Base-by-base conservation (phyloP, 2,113 vertebrate species). In the Dipodomys ordii region DNA sequence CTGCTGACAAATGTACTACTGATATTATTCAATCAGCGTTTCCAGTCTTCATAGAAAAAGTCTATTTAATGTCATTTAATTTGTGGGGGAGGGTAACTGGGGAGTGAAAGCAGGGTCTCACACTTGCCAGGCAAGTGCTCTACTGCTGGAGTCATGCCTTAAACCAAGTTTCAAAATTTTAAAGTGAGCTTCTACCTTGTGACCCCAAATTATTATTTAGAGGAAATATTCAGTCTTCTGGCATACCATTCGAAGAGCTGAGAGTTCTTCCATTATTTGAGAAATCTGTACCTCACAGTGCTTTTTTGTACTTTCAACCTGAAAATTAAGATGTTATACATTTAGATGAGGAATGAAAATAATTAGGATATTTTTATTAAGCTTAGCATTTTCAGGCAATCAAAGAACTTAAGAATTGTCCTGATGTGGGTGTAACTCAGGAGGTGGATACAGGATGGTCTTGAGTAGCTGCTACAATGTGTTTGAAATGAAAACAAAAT, bases 171-270 rank as follows among this genome's bases (percentile, higher is more conserved):
- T 12, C 39, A 53, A 53, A 53, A 53, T 53, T 53, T 13, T 53
- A 53, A 53, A 53, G 49, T 53, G 12, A 53, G 12, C 49, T 53
- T 53, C 8, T 11, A 53, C 49, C 12, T 53, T 53, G 49, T 53
- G 49, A 53, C 49, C 49, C 12, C 49, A 53, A 53, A 53, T 53
- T 12, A 88, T 67, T 46, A 74, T 65, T 83, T 77, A 19, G 53
- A 90, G 78, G 65, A 76, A 90, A 96, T 57, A 57, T 18, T 88
- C 84, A 79, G 25, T 85, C 20, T 94, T 94, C n/a, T 53, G 74
- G 97, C 98, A 11, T 98, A 99, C 99, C 98, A 99, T 97, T 90
- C 99, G 99, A 94, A 99, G 97, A 64, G 98, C 98, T 62, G 98
- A 98, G 84, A 99, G 96, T 97, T 99, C 99, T 97, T 99, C 99